These are phyloP conservation scores for Parazoanthus atlanticus DNA, from an alignment of 92 coral and sea anemone species.

Conservation along the genomic window DNA sequence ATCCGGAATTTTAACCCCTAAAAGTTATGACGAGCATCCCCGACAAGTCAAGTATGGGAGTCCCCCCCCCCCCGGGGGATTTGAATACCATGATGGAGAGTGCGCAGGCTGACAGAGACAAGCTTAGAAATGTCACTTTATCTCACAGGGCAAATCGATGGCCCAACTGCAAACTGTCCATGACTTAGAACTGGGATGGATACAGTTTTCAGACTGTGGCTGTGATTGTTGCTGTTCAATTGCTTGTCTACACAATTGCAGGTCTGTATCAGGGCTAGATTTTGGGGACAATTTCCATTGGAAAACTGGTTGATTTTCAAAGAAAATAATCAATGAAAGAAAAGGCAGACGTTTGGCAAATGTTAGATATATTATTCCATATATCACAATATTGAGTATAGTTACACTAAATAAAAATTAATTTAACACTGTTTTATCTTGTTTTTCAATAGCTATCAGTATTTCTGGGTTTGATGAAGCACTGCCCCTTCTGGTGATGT, in stretches of 20 bases:
- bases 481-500: slow-evolving; percentile 65
- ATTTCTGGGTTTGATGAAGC: slow-evolving; percentile 73
- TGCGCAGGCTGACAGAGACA: not conserved
- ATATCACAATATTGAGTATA: not conserved
- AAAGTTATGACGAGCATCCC: no score
- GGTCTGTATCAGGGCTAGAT: slow-evolving; percentile 1
- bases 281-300: no score
- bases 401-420: not conserved
- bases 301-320: no score
- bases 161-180: slow-evolving; percentile 1
- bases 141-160: not conserved
- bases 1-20: no score
- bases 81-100: not conserved
- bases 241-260: slow-evolving; percentile 12
- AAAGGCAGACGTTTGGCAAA: not conserved
- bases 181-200: slow-evolving; percentile 29
- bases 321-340: not conserved
- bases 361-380: no score
- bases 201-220: slow-evolving; percentile 31
- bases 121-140: not conserved
- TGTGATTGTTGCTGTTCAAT: slow-evolving; percentile 30
- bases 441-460: slow-evolving; percentile 46
- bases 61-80: no score
- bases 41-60: no score
- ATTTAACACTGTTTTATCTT: not conserved